These are phyloP conservation scores for Acanthurus leucopareius DNA, from an alignment of 2,797 vertebrate species.

Conservation along the genomic window DNA sequence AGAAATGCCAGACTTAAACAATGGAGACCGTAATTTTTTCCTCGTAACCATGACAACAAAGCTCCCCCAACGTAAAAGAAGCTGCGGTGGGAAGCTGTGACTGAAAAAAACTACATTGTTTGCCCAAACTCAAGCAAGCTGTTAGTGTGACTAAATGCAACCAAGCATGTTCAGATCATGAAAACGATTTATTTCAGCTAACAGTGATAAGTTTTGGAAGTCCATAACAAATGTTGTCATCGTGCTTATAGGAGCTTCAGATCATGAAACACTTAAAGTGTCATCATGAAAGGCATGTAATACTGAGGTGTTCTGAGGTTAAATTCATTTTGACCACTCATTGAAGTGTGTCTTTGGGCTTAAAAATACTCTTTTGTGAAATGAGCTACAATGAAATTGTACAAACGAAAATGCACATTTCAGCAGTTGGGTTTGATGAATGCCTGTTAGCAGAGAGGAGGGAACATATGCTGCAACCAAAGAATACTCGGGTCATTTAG, in stretches of 20 bases:
- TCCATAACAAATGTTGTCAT: not conserved
- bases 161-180: not conserved
- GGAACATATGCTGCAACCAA: not conserved
- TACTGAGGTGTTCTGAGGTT: not conserved
- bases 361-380: not conserved
- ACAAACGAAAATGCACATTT: not conserved
- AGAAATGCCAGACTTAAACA: no score
- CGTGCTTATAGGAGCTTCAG: not conserved
- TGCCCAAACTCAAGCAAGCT: not conserved
- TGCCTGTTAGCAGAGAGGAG: not conserved
- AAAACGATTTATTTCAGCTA: not conserved
- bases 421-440: not conserved
- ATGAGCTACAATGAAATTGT: not conserved
- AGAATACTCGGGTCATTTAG: slow-evolving; percentile 1
- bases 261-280: not conserved
- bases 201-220: not conserved
- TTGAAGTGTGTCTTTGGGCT: not conserved
- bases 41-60: no score
- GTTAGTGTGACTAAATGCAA: not conserved
- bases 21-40: no score
- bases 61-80: no score
- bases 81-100: no score
- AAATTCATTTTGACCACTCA: not conserved
- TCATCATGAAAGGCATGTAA: not conserved
- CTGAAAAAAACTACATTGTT: not conserved